Evolutionary conservation across 2,888 invertebrate genomes (phyloP).

Genomic region (Vandiemenella viatica): DNA sequence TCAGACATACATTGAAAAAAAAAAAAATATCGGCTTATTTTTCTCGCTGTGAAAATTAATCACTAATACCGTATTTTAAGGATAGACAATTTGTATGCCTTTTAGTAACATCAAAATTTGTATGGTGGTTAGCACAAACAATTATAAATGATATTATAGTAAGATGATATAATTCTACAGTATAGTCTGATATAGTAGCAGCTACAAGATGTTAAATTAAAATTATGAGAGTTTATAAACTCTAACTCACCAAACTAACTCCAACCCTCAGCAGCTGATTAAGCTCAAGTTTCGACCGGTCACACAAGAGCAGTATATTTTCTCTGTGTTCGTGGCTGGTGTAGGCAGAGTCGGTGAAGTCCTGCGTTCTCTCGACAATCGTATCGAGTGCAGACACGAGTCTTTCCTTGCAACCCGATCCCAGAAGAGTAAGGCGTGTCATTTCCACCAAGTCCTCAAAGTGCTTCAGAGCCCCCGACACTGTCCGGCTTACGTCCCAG

Average conservation of each 20-base stretch:
- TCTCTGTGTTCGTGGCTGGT: slow-evolving; percentile 94
- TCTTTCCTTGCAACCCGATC: slow-evolving; percentile 52
- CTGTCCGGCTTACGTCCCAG: slow-evolving; percentile 51
- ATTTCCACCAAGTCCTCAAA: slow-evolving; percentile 76
- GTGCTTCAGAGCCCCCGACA: slow-evolving; percentile 67
- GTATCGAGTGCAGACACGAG: slow-evolving; percentile 76
- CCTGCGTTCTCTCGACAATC: slow-evolving; percentile 86
- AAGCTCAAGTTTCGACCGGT: slow-evolving; percentile 80
- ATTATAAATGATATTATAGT: no score
- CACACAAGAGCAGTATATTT: slow-evolving; percentile 74
- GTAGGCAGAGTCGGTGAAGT: slow-evolving; percentile 98
- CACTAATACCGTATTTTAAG: no score
- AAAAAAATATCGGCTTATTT: no score
- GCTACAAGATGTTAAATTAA: background rate
- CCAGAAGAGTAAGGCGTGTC: slow-evolving; percentile 64
- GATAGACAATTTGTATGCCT: no score
- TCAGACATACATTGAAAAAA: no score
- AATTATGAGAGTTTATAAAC: background rate
- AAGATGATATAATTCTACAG: no score
- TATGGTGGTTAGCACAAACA: no score
- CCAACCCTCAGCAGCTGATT: slow-evolving; percentile 78
- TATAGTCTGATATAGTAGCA: no score
- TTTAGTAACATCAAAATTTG: no score
- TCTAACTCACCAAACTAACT: slow-evolving; percentile 63
- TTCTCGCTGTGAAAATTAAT: no score